Conservation (phyloP, 2,888 invertebrate genomes). For the Hetaerina titia region DNA sequence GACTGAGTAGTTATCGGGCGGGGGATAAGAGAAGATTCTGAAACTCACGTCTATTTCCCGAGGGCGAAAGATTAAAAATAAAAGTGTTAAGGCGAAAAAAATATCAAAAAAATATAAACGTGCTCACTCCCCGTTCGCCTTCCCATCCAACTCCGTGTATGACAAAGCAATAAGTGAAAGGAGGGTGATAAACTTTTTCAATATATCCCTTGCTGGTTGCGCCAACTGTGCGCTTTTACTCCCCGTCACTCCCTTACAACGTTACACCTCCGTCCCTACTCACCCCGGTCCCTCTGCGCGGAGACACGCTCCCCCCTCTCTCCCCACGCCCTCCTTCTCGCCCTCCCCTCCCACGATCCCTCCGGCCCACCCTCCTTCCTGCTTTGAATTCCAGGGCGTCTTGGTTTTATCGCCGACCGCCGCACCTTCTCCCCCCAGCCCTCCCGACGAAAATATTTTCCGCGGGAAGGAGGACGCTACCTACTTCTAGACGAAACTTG, state of each 20-base stretch:
- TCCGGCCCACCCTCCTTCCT: not conserved
- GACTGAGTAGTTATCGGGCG: not conserved
- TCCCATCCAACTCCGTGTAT: not conserved
- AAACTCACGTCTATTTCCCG: not conserved
- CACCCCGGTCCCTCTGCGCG: not conserved
- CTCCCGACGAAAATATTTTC: not conserved
- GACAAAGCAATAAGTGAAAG: slow-evolving; percentile 27
- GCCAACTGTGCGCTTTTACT: slow-evolving; percentile 11
- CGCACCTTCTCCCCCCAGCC: not conserved
- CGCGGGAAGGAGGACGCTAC: no score
- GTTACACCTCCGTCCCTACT: not conserved
- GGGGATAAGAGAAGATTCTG: not conserved
- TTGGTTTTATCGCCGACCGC: not conserved
- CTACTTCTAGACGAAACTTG: no score
- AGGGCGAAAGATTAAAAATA: not conserved
- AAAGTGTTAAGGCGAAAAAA: not conserved
- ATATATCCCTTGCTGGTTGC: slow-evolving; percentile 6
- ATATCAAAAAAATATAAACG: not conserved
- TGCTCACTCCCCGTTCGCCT: not conserved
- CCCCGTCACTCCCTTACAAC: not conserved
- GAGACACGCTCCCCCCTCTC: no score
- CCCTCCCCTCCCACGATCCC: not conserved
- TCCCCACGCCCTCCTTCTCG: not conserved
- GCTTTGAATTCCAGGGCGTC: not conserved
- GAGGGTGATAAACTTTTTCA: slow-evolving; percentile 12